Evolutionary conservation across 1,140 invertebrate species (phyloP), one percentile per base, ranked within the genome.

Genomic region (Drosophila kohkoa): DNA sequence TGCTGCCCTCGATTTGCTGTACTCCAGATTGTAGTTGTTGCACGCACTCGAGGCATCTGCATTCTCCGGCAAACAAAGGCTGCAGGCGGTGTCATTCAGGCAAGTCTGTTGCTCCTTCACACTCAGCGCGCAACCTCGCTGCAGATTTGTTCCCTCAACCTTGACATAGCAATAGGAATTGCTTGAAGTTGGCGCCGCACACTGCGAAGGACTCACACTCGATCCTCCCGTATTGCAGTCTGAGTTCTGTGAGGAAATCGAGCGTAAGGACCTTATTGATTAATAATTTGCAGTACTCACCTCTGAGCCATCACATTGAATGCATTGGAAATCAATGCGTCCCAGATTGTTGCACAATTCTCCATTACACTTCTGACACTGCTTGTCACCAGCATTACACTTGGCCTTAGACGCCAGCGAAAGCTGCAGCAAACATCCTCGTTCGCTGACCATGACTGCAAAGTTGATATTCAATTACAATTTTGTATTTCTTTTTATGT

Each of bases 161-260:
- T 83, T 88, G 32, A 90, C 82, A 55, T 79, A 92, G 65, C 91
- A 92, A 35, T 92, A 92, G 41, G 91, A 81, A 45, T 92, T 92
- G n/a, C 25, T 63, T 0, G 85, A 68, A 3, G 88, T 90, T 28
- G 91, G 80, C 0, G 86, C 60, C 0, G 64, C 55, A 46, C 91
- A 92, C 35, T 82, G 85, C 0, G 52, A 8, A 30, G 80, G 38
- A 2, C 20, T 65, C 4, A 92, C 8, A 0, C 10, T 49, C n/a
- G 6, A 13, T 0, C 51, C 49, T 1, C 58, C 80, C 6, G 25
- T 20, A 11, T 80, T 79, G 46, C 91, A 92, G 1, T 59, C 45
- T 3, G 63, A 45, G 1, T 65, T 32, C 87, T 90, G 15, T 62
- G 25, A 16, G 59, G 59, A 16, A 35, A 43, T 32, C 28, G 13